Evolutionary conservation across 1,140 invertebrate genomes (phyloP).

Genomic region (Diorhabda carinulata): DNA sequence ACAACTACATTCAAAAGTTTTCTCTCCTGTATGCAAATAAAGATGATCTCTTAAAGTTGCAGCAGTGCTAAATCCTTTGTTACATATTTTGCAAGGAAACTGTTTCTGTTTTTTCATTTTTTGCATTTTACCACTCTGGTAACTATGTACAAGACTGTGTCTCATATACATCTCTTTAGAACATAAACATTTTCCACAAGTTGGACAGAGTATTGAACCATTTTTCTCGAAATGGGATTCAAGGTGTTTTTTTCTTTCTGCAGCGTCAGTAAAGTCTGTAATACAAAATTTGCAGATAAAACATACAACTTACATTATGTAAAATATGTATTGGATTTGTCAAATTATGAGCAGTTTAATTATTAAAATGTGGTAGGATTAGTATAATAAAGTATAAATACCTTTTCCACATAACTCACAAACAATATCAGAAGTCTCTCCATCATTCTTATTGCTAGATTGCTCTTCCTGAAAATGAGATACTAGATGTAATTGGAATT

Average conservation of each 20-base stretch:
- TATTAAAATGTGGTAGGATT: no score
- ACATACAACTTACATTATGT: no score
- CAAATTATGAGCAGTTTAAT: no score
- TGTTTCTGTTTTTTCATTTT: not conserved
- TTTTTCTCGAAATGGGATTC: not conserved
- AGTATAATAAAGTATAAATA: not conserved
- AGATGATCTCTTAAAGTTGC: not conserved
- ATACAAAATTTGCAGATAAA: no score
- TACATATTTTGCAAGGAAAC: not conserved
- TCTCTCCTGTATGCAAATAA: not conserved
- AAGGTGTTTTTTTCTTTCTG: not conserved
- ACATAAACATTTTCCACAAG: not conserved
- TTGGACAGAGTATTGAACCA: not conserved
- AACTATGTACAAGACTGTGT: not conserved
- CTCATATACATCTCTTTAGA: not conserved
- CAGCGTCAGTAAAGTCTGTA: no score
- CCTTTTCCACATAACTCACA: not conserved
- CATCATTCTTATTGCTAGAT: not conserved
- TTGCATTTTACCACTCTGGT: no score
- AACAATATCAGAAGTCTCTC: not conserved
- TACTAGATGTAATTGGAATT: constrained; percentile 1
- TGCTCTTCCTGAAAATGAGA: not conserved
- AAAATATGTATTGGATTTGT: no score
- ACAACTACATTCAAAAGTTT: not conserved
- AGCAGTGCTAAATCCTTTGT: not conserved